Evolutionary conservation across 2,797 vertebrate species (phyloP).

Genomic region (Micromesistius poutassou): DNA sequence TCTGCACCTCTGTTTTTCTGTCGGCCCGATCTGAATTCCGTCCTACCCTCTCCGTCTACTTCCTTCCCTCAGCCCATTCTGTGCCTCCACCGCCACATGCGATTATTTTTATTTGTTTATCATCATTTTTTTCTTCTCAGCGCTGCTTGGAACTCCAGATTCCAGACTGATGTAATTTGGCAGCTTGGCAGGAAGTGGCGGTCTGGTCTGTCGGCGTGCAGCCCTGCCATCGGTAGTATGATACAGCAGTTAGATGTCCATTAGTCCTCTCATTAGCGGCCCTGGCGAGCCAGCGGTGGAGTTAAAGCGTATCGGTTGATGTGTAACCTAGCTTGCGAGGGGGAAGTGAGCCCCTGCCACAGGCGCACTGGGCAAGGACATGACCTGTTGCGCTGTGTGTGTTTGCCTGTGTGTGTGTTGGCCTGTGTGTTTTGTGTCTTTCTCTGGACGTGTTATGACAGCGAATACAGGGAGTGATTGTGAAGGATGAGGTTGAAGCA

Average conservation of each 20-base stretch:
- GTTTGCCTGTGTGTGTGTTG: constrained; percentile 22
- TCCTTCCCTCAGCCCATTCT: constrained; percentile 22
- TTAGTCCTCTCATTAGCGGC: constrained; percentile 44
- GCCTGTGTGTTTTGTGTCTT: background rate
- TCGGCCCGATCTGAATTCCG: constrained; percentile 24
- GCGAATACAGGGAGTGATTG: background rate
- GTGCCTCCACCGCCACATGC: background rate
- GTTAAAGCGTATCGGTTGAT: constrained; percentile 32
- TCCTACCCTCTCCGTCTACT: constrained; percentile 46
- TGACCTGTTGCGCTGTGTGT: constrained; percentile 28
- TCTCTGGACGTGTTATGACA: background rate
- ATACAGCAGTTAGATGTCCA: constrained; percentile 35
- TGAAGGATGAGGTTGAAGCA: background rate
- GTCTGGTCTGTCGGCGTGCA: constrained; percentile 30
- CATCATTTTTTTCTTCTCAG: background rate
- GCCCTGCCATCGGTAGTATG: constrained; percentile 28
- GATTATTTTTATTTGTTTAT: no score
- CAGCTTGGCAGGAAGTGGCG: constrained; percentile 38
- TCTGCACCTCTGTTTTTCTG: background rate
- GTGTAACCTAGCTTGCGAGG: constrained; percentile 28
- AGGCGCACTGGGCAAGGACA: constrained; percentile 24
- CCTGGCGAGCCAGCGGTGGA: constrained; percentile 17
- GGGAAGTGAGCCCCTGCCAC: constrained; percentile 26
- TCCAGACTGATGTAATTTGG: constrained; percentile 36
- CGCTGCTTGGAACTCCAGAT: constrained; percentile 41